Base-by-base conservation (phyloP, 2,113 vertebrate genomes). In the Tinamus guttatus region DNA sequence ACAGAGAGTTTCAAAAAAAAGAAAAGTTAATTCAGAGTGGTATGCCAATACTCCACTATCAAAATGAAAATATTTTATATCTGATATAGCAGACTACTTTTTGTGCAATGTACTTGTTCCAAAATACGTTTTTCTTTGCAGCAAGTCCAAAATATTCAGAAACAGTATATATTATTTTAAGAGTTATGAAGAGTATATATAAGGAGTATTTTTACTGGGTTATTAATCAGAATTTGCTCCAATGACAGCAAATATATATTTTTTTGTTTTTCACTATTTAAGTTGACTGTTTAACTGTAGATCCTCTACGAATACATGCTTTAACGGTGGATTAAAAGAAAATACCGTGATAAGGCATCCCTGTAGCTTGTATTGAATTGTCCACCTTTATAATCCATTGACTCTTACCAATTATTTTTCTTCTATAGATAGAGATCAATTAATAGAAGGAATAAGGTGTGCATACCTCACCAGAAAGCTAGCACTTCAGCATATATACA, bases 281-380 rank as follows among this genome's bases (percentile, higher is more conserved):
- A 41, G 45, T 78, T 87, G 85, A 93, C 9, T 40, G 25, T 40
- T 71, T 65, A 91, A 70, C 20, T 40, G 28, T 40, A 89, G 24
- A n/a, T 54, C 11, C 63, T 73, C 51, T 84, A 49, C 10, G 19
- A 49, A 49, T 49, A 49, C 9, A 69, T 13, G 22, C 20, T 87
- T 75, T 58, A 92, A 2, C 2, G 5, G 30, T 52, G 11, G 17
- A 83, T 85, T 79, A 89, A 90, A 96, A 92, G 96, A 89, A 89
- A 81, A 69, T 11, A 54, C 6, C 34, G 22, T 20, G 47, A 68
- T 71, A 45, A 78, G 43, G 52, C 16, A 47, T 76, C 78, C 75
- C 34, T 27, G 83, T 58, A 71, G 76, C 9, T 93, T 22, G 56
- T 1, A 13, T 9, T 51, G 60, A 92, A 24, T 8, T 86, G 65